Conservation (phyloP, 2,797 vertebrate genomes). For the Coluber constrictor region DNA sequence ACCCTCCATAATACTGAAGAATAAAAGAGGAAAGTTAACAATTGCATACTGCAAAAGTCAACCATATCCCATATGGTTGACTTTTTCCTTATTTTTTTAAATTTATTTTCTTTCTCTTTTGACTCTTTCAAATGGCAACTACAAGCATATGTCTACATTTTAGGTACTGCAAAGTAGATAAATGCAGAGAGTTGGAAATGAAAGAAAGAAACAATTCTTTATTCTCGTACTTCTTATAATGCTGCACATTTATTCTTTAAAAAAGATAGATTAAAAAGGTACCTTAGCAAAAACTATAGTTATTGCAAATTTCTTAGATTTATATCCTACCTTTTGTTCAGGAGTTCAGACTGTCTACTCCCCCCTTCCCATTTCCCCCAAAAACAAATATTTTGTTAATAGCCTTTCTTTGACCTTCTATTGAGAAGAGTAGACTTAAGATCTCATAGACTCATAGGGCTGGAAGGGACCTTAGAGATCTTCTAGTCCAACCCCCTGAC, state of each 20-base stretch:
- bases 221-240: not conserved
- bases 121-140: slow-evolving; percentile 48
- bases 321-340: slow-evolving; percentile 19
- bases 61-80: not conserved
- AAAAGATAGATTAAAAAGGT: not conserved
- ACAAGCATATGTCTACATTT: slow-evolving; percentile 51
- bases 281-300: not conserved
- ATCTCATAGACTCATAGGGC: too few relatives aligned
- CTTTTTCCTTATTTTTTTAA: slow-evolving; percentile 2
- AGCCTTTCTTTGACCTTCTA: not conserved
- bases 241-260: not conserved
- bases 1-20: slow-evolving; percentile 38
- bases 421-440: not conserved
- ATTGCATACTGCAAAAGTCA: slow-evolving; percentile 13
- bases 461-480: too few relatives aligned
- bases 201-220: not conserved
- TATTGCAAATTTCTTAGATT: not conserved
- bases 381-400: not conserved
- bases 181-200: not conserved
- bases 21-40: slow-evolving; percentile 46
- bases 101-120: slow-evolving; percentile 6
- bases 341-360: not conserved
- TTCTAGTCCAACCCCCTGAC: too few relatives aligned
- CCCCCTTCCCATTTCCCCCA: not conserved
- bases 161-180: slow-evolving; percentile 48